Percentiles rank a stretch among this genome's conserved stretches.
Evolutionary conservation across 1,140 invertebrate genomes (phyloP).

Genomic region (Eumeta japonica): DNA sequence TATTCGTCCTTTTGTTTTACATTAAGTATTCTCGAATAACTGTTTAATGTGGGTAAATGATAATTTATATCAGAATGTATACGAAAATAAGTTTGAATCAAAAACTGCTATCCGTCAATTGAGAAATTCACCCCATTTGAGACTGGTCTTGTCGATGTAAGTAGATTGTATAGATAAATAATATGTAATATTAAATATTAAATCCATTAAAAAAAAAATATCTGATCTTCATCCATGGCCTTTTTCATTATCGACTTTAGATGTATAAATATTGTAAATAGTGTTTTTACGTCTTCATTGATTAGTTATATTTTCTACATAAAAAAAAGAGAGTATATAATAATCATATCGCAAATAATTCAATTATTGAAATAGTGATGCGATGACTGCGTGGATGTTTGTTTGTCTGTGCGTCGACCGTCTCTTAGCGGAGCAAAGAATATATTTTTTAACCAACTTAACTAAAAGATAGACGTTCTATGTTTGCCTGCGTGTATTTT

Average conservation of each 20-base stretch:
- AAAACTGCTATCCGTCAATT: too few species aligned
- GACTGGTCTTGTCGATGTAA: conserved; percentile 27
- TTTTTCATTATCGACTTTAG: too few species aligned
- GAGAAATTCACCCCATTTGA: too few species aligned
- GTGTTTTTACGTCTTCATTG: not conserved
- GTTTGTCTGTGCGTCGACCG: too few species aligned
- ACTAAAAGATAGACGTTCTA: too few species aligned
- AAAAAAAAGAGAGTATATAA: not conserved
- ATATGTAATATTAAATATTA: conserved; percentile 9
- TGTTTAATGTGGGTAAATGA: conserved; percentile 1
- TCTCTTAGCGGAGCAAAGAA: too few species aligned
- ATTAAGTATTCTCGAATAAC: not conserved
- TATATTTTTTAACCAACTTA: too few species aligned
- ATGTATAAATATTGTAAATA: too few species aligned
- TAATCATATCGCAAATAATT: conserved; percentile 2
- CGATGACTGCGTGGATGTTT: too few species aligned
- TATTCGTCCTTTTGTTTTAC: conserved; percentile 9
- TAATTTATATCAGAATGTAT: conserved; percentile 30
- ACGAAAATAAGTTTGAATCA: too few species aligned
- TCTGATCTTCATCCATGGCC: not conserved
- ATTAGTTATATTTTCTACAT: not conserved
- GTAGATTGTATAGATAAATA: conserved; percentile 17
- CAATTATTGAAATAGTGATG: conserved; percentile 5
- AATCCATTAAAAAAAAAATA: not conserved
- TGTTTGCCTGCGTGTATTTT: too few species aligned